These are phyloP conservation scores for Lamprotornis superbus DNA, from an alignment of 2,113 vertebrate species.

Conservation along the genomic window DNA sequence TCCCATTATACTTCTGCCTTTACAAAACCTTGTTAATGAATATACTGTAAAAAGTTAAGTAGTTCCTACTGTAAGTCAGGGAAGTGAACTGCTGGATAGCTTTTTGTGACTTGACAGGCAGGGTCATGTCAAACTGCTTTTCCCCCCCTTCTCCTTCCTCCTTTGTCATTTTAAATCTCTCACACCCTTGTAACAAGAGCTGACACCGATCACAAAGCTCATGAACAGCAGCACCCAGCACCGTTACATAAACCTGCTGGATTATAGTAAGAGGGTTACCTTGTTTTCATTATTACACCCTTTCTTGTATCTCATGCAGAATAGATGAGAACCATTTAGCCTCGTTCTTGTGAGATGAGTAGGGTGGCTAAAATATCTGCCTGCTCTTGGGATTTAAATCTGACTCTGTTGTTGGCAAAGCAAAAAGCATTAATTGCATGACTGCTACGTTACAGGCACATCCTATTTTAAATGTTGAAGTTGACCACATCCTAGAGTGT, in stretches of 20 bases:
- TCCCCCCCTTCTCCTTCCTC: neutral
- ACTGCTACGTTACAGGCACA: neutral
- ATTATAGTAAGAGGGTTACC: slow-evolving; percentile 39
- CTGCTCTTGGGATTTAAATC: neutral
- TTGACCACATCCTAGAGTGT: neutral
- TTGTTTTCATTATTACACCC: slow-evolving; percentile 22
- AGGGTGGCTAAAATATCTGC: slow-evolving; percentile 4
- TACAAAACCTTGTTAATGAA: neutral
- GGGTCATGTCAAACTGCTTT: neutral
- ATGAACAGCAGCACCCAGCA: neutral
- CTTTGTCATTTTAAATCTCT: slow-evolving; percentile 1
- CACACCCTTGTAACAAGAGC: neutral
- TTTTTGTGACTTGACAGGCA: neutral
- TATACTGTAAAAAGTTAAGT: neutral
- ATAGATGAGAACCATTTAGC: slow-evolving; percentile 19
- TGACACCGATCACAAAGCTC: neutral
- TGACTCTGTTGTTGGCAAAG: slow-evolving; percentile 26
- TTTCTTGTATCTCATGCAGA: slow-evolving; percentile 21
- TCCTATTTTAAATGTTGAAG: slow-evolving; percentile 8
- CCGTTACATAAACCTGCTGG: neutral
- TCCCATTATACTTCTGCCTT: neutral
- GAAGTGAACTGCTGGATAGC: neutral
- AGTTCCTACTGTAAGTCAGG: neutral
- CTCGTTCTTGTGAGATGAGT: slow-evolving; percentile 9
- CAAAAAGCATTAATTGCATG: slow-evolving; percentile 31